These are phyloP conservation scores for Melanotaenia duboulayi DNA, from an alignment of 2,113 vertebrate genomes.

Conservation along the genomic window DNA sequence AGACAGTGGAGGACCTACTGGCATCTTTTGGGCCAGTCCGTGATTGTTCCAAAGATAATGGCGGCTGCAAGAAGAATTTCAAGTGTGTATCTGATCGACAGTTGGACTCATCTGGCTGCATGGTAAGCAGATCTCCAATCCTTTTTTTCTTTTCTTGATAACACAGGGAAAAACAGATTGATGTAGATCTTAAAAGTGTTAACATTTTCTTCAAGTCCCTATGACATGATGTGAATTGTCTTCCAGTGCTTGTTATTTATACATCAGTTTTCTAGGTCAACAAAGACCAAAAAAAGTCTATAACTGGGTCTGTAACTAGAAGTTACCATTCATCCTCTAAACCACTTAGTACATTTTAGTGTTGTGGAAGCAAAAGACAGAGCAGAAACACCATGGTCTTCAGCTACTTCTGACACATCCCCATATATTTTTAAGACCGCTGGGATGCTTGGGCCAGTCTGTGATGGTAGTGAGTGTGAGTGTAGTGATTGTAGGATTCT, in stretches of 20 bases:
- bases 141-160: background rate
- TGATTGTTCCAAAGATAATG: slow-evolving; percentile 95
- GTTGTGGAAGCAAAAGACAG: background rate
- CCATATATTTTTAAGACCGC: too few relatives aligned
- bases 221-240: background rate
- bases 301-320: too few relatives aligned
- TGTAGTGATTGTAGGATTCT: too few relatives aligned
- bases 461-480: too few relatives aligned
- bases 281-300: too few relatives aligned
- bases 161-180: background rate
- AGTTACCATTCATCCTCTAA: background rate
- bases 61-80: slow-evolving; percentile 97
- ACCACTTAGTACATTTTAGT: background rate
- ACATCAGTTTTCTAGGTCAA: too few relatives aligned
- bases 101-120: slow-evolving; percentile 93
- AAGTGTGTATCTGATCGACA: slow-evolving; percentile 95
- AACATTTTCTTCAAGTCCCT: background rate
- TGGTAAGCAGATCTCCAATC: slow-evolving; percentile 85
- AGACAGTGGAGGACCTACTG: slow-evolving; percentile 95
- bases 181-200: background rate
- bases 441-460: too few relatives aligned
- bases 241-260: background rate
- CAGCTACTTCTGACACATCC: too few relatives aligned
- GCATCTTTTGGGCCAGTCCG: slow-evolving; percentile 96
- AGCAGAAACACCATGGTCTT: background rate